phyloP scores from a whole-genome alignment of 2,113 vertebrate genomes.

The Ancistrus triradiatus region DNA sequence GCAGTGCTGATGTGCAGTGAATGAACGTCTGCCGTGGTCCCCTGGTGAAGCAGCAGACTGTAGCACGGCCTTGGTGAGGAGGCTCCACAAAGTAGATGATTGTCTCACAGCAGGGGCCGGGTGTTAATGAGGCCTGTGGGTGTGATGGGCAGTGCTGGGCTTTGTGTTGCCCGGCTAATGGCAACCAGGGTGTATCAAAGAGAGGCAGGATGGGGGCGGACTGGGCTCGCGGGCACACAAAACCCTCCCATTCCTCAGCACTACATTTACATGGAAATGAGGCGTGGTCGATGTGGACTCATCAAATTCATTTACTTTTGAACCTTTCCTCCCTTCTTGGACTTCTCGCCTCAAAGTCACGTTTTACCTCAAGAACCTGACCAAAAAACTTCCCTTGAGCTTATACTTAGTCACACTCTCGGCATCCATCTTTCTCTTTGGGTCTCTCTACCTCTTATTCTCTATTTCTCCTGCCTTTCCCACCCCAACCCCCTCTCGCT shows the following conservation, averaged over 20 bases:
- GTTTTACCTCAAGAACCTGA: no score
- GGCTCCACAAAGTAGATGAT: constrained; percentile 62
- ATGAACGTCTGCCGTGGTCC: constrained; percentile 49
- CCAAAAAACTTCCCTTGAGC: no score
- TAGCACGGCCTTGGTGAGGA: constrained; percentile 51
- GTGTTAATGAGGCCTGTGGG: constrained; percentile 63
- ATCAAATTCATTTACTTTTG: constrained; percentile 71
- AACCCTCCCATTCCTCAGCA: constrained; percentile 36
- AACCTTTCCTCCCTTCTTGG: no score
- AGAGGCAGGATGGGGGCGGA: constrained; percentile 57
- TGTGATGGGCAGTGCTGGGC: constrained; percentile 53
- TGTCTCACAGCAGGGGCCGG: constrained; percentile 64
- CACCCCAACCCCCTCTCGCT: constrained; percentile 44
- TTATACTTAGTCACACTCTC: neutral
- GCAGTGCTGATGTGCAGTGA: constrained; percentile 3
- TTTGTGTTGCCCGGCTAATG: constrained; percentile 58
- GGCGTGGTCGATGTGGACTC: constrained; percentile 65
- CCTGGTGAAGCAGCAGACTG: constrained; percentile 52
- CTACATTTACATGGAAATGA: constrained; percentile 72
- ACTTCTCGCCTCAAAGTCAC: no score
- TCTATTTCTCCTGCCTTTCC: constrained; percentile 14
- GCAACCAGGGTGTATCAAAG: constrained; percentile 66
- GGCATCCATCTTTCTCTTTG: neutral
- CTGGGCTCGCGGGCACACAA: constrained; percentile 18
- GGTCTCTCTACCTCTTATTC: constrained; percentile 21